These are phyloP conservation scores for Rhombomys opimus DNA, from an alignment of 2,113 vertebrate genomes.

Conservation along the genomic window DNA sequence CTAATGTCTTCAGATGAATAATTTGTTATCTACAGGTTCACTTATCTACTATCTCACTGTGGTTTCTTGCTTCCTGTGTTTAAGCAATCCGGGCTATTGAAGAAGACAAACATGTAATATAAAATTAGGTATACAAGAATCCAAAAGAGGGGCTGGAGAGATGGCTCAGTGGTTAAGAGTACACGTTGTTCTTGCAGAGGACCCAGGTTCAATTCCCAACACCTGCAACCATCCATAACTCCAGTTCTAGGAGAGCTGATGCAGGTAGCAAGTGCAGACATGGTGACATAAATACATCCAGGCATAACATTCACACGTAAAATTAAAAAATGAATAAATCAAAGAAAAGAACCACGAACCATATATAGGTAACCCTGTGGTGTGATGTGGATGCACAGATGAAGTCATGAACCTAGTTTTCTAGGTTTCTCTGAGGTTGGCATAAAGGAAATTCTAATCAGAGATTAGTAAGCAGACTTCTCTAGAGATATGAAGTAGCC, in stretches of 20 bases:
- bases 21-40: slow-evolving; percentile 30
- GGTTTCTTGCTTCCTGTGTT: neutral
- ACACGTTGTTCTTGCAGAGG: neutral
- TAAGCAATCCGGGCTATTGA: neutral
- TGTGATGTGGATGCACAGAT: neutral
- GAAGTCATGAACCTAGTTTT: neutral
- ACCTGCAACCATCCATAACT: neutral
- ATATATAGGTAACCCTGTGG: neutral
- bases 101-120: slow-evolving; percentile 10
- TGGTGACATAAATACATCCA: neutral
- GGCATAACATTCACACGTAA: neutral
- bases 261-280: neutral
- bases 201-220: neutral
- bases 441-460: slow-evolving; percentile 10
- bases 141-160: neutral
- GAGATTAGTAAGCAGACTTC: neutral
- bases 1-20: neutral
- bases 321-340: neutral
- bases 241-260: neutral
- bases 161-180: neutral
- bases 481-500: neutral
- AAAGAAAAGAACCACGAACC: neutral
- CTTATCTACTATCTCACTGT: neutral
- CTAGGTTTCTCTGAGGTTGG: neutral
- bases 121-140: neutral